Base-by-base conservation (phyloP, 2,113 vertebrate species). In the Apaloderma vittatum region DNA sequence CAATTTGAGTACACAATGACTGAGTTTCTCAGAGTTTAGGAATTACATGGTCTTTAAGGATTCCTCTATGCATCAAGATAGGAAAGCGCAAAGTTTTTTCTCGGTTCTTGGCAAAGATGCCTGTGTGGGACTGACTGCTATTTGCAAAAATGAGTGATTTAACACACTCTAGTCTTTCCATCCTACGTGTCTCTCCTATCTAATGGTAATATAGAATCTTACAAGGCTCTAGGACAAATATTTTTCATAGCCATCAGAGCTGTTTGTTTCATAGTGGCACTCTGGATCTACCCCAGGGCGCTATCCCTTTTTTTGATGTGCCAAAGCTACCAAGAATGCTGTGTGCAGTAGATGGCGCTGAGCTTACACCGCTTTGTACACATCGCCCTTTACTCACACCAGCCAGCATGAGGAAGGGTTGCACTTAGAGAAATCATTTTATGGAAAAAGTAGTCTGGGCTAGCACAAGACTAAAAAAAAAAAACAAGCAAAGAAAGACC, bases 271-370 rank as follows among this genome's bases (percentile, higher is more conserved):
- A 4, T 23, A 49, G 24, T 54, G 30, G 16, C 10, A 15, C 55
- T 22, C 15, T 32, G 34, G 26, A 29, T 12, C n/a, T 34, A 4
- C 9, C 26, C 9, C 58, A 46, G 76, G 55, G 2, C 27, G 12
- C 11, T 24, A 6, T 12, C 21, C 12, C 40, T 40, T 12, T 32
- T 70, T 40, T n/a, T 26, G 24, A 23, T 17, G 37, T 54, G 24
- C 34, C 74, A 24, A 22, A 66, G 34, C 27, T 73, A 15, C 21
- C 46, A 34, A 13, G 18, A 68, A 22, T 43, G 74, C 26, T 49
- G 36, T 11, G 75, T 30, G 90, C 97, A 77, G 93, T 84, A 97
- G 96, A 21, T 95, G 97, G 96, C 88, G 89, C 96, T 96, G 92
- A 65, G 93, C 15, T 40, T 54, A 79, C 72, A 78, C 5, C 0